Base-by-base conservation (phyloP, 2,888 invertebrate species). In the Cyrtodaria siliqua region DNA sequence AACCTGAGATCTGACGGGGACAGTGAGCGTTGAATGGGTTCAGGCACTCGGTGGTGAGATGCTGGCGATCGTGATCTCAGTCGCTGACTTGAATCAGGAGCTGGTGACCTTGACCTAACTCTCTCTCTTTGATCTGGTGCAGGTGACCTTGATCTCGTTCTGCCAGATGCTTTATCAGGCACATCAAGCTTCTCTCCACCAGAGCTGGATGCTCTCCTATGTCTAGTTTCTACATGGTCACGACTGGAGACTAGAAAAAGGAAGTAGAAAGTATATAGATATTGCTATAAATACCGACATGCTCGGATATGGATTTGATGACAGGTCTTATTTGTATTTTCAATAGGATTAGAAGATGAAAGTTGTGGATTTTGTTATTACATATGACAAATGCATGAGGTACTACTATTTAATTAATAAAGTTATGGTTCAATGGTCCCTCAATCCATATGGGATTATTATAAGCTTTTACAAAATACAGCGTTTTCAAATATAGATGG, bases 1-100 rank as follows among this genome's bases (percentile, higher is more conserved):
- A 84, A 88, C 88, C 88, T 86, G 60, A 86, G 95, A 90, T 96
- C 96, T 67, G 97, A 96, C 64, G 97, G 97, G 73, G 97, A 97
- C 81, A 97, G 94, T 89, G 96, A 97, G 89, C 97, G 95, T 74
- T 96, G 92, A 27, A 89, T 81, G 56, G 84, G 63, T 66, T 89
- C 91, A 82, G 87, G 84, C 77, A 89, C 85, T 64, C 87, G 83
- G 67, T 87, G 89, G 76, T 89, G 87, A 53, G 85, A 82, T 26
- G 90, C 87, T 61, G 91, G 86, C 62, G 91, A 90, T 80, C 89
- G 72, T 61, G 86, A 83, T 57, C 89, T 81, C 56, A 71, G 70
- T 55, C 70, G 71, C 70, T 73, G 76, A 60, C 63, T 44, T 4
- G 44, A 44, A 9, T 59, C 27, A 38, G 84, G 82, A 33, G 90